Percentiles rank a stretch among this genome's conserved stretches.
Evolutionary conservation across 2,888 invertebrate species (phyloP).

Genomic region (Melipona bicolor): DNA sequence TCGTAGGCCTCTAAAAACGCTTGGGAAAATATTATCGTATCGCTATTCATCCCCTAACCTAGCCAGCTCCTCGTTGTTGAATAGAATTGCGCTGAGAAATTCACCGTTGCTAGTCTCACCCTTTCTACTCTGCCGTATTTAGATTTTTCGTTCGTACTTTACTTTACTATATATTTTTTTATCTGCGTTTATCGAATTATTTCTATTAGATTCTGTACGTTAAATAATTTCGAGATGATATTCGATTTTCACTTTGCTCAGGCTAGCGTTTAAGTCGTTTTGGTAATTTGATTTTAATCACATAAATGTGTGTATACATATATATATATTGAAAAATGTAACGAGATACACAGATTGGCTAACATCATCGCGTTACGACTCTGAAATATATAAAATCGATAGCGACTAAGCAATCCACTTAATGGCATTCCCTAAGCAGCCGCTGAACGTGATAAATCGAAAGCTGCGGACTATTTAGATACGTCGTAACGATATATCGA

Average conservation of each 20-base stretch:
- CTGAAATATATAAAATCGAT: conserved; percentile 67
- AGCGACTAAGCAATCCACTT: conserved; percentile 69
- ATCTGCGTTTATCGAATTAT: background rate
- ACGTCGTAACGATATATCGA: conserved; percentile 50
- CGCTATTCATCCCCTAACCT: conserved; percentile 8
- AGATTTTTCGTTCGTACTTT: background rate
- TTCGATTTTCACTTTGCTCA: accelerated
- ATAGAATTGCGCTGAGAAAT: background rate
- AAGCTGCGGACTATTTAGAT: conserved; percentile 67
- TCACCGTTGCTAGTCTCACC: background rate
- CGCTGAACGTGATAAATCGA: conserved; percentile 69
- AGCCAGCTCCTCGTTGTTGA: background rate
- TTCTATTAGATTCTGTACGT: background rate
- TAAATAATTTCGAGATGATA: too few relatives aligned
- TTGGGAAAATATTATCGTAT: conserved; percentile 23
- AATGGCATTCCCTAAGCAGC: conserved; percentile 71
- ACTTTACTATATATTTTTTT: background rate
- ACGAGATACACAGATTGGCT: conserved; percentile 47
- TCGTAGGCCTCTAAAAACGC: conserved; percentile 17
- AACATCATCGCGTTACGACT: conserved; percentile 58
- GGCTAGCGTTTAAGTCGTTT: background rate
- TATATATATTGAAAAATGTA: background rate
- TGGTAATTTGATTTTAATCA: background rate
- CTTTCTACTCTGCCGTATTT: background rate
- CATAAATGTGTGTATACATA: too few relatives aligned